These are phyloP conservation scores for Coenobita brevimanus DNA, from an alignment of 1,140 invertebrate genomes.

Conservation along the genomic window DNA sequence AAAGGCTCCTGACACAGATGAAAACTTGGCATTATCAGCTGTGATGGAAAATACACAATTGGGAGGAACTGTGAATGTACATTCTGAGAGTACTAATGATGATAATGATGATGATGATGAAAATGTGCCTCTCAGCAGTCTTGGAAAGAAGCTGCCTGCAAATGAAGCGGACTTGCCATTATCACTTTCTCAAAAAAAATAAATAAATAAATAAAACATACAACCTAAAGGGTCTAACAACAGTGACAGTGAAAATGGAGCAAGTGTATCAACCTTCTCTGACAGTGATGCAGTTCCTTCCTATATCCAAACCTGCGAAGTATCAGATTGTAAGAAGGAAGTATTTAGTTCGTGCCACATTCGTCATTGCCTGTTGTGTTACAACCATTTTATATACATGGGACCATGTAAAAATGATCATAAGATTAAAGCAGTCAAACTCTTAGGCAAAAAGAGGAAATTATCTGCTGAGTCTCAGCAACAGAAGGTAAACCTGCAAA, in stretches of 20 bases:
- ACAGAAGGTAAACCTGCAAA: background rate
- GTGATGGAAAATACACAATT: too few relatives aligned
- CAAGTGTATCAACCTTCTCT: background rate
- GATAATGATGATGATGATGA: background rate
- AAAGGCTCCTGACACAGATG: too few relatives aligned
- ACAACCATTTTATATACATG: background rate
- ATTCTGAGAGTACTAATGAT: too few relatives aligned
- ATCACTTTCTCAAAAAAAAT: background rate
- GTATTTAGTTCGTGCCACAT: conserved; percentile 4
- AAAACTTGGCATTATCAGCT: too few relatives aligned
- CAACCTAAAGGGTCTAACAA: background rate
- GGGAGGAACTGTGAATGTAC: too few relatives aligned
- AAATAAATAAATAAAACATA: too few relatives aligned
- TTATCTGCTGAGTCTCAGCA: too few relatives aligned
- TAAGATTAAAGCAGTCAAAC: background rate
- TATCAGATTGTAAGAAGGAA: background rate
- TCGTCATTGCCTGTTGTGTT: background rate
- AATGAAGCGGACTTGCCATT: background rate
- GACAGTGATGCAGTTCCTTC: background rate
- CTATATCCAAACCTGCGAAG: conserved; percentile 19
- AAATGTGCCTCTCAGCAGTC: conserved; percentile 8
- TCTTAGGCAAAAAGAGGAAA: background rate
- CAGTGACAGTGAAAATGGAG: background rate
- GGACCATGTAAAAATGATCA: background rate
- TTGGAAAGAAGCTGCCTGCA: background rate